Evolutionary conservation across 2,797 vertebrate species (phyloP), one percentile per base, ranked within the genome.

Genomic region (Leuciscus waleckii): DNA sequence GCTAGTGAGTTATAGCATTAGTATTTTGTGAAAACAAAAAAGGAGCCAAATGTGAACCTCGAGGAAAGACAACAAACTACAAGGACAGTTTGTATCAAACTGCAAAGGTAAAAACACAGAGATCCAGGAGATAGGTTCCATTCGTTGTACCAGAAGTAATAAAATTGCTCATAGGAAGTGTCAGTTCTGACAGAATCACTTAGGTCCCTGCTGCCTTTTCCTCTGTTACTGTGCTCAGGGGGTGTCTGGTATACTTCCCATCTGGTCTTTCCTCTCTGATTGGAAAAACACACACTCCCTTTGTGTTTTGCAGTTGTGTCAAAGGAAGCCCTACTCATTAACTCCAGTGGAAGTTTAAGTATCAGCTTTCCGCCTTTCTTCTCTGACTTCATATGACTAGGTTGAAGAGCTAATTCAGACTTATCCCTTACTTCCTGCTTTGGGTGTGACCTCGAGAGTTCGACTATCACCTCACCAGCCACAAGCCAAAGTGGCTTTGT

Each of bases 151-250:
- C 86, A 90, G 87, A 86, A 89, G 87, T 84, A 91, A 90, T 90
- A 89, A 89, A 90, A 85, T 68, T 32, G 51, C 86, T 89, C 86
- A 88, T 89, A 90, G 90, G 89, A 91, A 85, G 89, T 88, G 87
- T 87, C 87, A 82, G 88, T 85, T 85, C 87, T 89, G 89, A 87
- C 87, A 89, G 86, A 90, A 91, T 87, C 77, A 46, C 82, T 88
- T 78, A 82, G 78, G 81, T 81, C 78, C 82, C 81, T 65, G 80
- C 81, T 88, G 88, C 81, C 76, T 86, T 86, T 88, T 77, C 79
- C 76, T 87, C 82, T 85, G 80, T 84, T 88, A 83, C 87, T 84
- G 71, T 79, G 77, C 87, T 89, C 86, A 79, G 82, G 85, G 85
- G 87, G 84, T 65, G 85, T 90, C 82, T 78, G 49, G 84, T 88